Evolutionary conservation across 2,113 vertebrate genomes (phyloP), one percentile per base, ranked within the genome.

Genomic region (Bufo bufo): DNA sequence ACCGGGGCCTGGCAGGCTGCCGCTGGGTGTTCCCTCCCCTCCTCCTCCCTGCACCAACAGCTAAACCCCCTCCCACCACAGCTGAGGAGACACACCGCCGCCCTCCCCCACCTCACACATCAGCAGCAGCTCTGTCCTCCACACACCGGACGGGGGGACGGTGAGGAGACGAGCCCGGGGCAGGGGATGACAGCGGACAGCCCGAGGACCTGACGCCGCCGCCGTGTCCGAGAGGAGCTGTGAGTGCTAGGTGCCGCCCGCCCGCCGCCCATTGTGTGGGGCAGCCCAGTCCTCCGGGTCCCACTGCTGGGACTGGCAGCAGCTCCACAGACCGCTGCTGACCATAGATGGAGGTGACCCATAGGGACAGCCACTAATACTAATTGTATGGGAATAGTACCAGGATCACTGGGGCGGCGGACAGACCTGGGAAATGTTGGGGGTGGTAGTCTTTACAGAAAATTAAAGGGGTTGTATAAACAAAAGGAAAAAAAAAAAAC

Each of bases 31-130:
- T 78, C 58, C 58, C 16, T 33, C 77, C 13, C 77, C 75, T n/a
- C 79, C 80, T 82, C 80, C 79, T 47, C 59, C 59, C 61, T 82
- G 81, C 81, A 82, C 43, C 61, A 82, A 20, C 86, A 75, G 65
- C 79, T 63, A 50, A 5, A 17, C 65, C 86, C 47, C 86, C 79
- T n/a, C 87, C 87, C 79, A 19, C 66, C 85, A 87, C 8, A 56
- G 85, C 61, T 52, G 77, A 85, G 54, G 45, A 6, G 77, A 58
- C 56, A 58, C 56, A 33, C 12, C 80, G 4, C 69, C 75, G 77
- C 85, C 81, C 87, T 82, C 80, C 87, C 80, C 82, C 72, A 88
- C 13, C 82, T 54, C 86, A 87, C 86, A 77, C 86, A 88, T 75
- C 79, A 88, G 86, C 86, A 52, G 86, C 78, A 3, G 59, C 61